Evolutionary conservation across 2,797 vertebrate genomes (phyloP).

Genomic region (Clarias laeviceps): DNA sequence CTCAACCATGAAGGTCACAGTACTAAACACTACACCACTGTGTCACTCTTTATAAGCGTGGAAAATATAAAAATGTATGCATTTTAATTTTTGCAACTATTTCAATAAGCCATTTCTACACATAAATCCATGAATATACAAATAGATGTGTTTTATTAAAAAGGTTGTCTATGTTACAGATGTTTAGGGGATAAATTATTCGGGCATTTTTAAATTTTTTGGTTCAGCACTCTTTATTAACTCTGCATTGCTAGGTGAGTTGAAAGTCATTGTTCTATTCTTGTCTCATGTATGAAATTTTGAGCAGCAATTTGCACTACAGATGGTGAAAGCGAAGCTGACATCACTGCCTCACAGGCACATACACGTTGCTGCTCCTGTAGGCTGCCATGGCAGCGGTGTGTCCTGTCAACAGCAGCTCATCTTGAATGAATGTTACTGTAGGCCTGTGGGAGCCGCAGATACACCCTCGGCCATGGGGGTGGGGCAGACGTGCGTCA

Average conservation of each 20-base stretch:
- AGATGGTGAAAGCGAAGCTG: constrained; percentile 7
- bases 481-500: constrained; percentile 69
- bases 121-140: not conserved
- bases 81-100: not conserved
- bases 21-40: too few relatives aligned
- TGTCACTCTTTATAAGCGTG: not conserved
- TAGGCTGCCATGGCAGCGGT: constrained; percentile 75
- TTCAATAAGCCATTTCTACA: not conserved
- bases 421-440: constrained; percentile 72
- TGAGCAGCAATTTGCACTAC: not conserved
- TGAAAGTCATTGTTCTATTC: not conserved
- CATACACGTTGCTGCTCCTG: constrained; percentile 63
- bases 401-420: constrained; percentile 70
- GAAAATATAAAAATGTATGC: not conserved
- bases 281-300: not conserved
- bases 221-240: not conserved
- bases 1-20: too few relatives aligned
- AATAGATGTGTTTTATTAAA: not conserved
- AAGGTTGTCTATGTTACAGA: not conserved
- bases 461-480: constrained; percentile 53
- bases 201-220: not conserved
- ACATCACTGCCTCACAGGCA: constrained; percentile 65
- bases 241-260: not conserved
- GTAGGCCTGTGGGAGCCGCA: constrained; percentile 66
- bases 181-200: not conserved